These are phyloP conservation scores for Anoplolepis gracilipes DNA, from an alignment of 1,140 invertebrate species.

Conservation along the genomic window DNA sequence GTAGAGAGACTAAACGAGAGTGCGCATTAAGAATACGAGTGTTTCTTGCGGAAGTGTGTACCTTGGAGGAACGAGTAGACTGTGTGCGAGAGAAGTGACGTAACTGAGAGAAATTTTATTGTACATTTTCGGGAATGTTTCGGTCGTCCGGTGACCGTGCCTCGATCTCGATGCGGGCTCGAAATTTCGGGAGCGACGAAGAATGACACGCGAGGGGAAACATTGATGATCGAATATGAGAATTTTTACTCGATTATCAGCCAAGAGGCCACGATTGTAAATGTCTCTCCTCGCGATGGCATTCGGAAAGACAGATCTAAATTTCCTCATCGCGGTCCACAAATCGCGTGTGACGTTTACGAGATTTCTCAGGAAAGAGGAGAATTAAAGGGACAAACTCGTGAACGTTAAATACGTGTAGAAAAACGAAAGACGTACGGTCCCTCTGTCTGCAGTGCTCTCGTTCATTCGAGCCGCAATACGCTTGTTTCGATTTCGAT, in stretches of 20 bases:
- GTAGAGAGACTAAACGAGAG: slow-evolving; percentile 56
- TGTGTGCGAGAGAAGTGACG: slow-evolving; percentile 65
- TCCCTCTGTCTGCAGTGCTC: slow-evolving; percentile 74
- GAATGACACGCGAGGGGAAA: slow-evolving; percentile 26
- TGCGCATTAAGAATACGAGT: slow-evolving; percentile 46
- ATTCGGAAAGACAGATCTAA: slow-evolving; percentile 51
- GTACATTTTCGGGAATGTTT: slow-evolving; percentile 80
- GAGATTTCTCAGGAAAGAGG: slow-evolving; percentile 47
- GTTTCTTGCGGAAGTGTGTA: slow-evolving; percentile 49
- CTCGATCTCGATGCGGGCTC: slow-evolving; percentile 75
- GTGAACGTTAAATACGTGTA: slow-evolving; percentile 46
- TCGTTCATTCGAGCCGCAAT: slow-evolving; percentile 80
- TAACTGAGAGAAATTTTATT: slow-evolving; percentile 75
- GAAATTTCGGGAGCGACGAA: slow-evolving; percentile 73
- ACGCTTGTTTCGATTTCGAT: slow-evolving; percentile 84
- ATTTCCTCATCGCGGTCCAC: slow-evolving; percentile 62
- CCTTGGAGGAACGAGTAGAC: slow-evolving; percentile 60
- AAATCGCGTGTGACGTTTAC: slow-evolving; percentile 35
- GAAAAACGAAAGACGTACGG: slow-evolving; percentile 32
- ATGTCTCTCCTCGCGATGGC: slow-evolving; percentile 55
- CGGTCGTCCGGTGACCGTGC: slow-evolving; percentile 79
- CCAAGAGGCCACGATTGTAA: slow-evolving; percentile 11
- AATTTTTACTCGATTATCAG: slow-evolving; percentile 27
- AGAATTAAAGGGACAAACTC: slow-evolving; percentile 46
- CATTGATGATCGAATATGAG: slow-evolving; percentile 21